These are phyloP conservation scores for Saccopteryx leptura DNA, from an alignment of 2,113 vertebrate species.

Conservation along the genomic window DNA sequence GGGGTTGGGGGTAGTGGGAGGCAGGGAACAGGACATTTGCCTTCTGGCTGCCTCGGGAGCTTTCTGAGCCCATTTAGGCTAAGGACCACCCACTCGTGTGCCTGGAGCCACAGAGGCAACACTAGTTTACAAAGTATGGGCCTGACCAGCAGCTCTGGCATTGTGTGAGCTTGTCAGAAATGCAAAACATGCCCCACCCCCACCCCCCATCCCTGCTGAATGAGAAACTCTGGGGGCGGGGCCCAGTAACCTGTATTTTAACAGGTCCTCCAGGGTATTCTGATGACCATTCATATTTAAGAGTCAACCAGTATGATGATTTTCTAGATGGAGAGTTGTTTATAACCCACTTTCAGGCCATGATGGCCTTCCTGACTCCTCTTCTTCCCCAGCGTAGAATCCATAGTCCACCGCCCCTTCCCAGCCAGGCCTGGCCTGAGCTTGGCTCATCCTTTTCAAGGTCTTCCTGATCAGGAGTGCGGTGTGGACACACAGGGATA, in stretches of 20 bases:
- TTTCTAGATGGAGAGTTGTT: conserved; percentile 31
- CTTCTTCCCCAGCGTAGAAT: background rate
- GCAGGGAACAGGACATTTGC: background rate
- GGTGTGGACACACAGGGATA: background rate
- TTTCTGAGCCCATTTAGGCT: background rate
- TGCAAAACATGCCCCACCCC: background rate
- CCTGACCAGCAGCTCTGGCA: background rate
- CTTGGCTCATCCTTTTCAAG: background rate
- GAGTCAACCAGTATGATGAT: background rate
- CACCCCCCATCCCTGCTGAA: background rate
- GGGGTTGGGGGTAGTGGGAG: background rate
- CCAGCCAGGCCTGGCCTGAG: background rate
- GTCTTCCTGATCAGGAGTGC: background rate
- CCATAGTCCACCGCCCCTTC: background rate
- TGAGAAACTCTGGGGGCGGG: background rate
- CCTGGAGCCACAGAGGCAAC: background rate
- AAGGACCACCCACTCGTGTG: background rate
- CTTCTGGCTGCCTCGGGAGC: background rate
- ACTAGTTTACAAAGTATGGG: background rate
- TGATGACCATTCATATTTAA: background rate
- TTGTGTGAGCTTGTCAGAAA: background rate
- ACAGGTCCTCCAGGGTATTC: background rate
- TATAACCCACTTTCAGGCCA: background rate
- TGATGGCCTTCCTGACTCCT: background rate
- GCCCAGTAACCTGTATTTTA: background rate